Base-by-base conservation (phyloP, 2,888 invertebrate species). In the Heterodera filipjevi region DNA sequence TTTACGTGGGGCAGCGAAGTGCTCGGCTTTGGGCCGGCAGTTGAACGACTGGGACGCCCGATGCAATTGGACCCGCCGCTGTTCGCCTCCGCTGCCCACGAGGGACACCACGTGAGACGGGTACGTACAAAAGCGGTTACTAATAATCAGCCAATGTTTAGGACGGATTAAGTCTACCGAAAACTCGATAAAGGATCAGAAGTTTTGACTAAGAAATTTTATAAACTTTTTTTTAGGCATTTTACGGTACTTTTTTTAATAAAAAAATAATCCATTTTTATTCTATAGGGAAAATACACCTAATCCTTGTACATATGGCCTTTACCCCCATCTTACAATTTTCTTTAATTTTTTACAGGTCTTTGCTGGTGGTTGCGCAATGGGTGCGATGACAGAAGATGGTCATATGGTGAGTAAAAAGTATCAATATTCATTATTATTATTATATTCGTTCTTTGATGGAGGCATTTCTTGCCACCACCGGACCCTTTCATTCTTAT, bases 1-100 rank as follows among this genome's bases (percentile, higher is more conserved):
- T 83, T 66, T 72, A 82, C 83, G 12, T 88, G 88, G 88, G 88
- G 88, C 44, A 84, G 84, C 30, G 84, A 85, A 44, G 80, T 88
- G 33, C 82, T 88, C 27, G 88, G 88, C 49, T 80, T 86, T 77
- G 87, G 87, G 0, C 87, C 87, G 2, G 79, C 82, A 14, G 71
- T 83, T 8, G 79, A 80, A 10, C 49, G 77, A 16, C 71, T 86
- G 19, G 64, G 72, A 16, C 66, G 81, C 14, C 87, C 86, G 2
- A 82, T 84, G 16, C 77, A 44, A 27, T 79, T 87, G 80, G 85
- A 85, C 79, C 83, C 83, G 77, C 84, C 84, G 12, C 77, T 87
- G n/a, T 87, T 87, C 77, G 85, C 81, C 39, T 73, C 79, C 22
- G 76, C 79, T 35, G 49, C 64, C 27, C 81, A 70, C 35, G 82